Evolutionary conservation across 2,113 vertebrate genomes (phyloP).

Genomic region (Bubalus kerabau): DNA sequence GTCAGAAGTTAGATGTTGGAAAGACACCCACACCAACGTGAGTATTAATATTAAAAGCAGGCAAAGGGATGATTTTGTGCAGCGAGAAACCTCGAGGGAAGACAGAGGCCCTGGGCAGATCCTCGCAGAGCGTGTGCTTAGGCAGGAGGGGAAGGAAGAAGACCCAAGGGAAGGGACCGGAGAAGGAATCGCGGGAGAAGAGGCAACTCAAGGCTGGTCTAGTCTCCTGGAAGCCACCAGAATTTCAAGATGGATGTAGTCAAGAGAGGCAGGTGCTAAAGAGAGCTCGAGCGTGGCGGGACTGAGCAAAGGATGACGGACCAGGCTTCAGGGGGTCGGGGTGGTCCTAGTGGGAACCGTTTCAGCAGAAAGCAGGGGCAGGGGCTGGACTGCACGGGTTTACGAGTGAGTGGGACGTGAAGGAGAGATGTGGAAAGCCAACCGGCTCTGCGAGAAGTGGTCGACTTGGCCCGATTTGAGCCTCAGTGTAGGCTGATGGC

Average conservation of each 20-base stretch:
- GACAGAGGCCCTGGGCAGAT: neutral
- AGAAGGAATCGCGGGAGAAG: neutral
- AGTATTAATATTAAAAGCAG: neutral
- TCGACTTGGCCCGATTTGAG: neutral
- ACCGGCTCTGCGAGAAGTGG: neutral
- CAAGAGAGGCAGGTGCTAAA: neutral
- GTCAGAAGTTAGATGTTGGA: neutral
- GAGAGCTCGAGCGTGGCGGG: neutral
- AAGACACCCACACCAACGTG: neutral
- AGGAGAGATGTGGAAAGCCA: neutral
- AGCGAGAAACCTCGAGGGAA: neutral
- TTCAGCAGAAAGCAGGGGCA: neutral
- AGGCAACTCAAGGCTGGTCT: neutral
- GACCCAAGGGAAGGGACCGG: neutral
- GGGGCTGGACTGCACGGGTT: neutral
- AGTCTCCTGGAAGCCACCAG: neutral
- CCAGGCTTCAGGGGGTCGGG: neutral
- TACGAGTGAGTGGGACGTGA: neutral
- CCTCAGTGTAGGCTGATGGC: neutral
- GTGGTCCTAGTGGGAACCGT: neutral
- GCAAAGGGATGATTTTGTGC: neutral
- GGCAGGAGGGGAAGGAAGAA: neutral
- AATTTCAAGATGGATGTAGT: neutral
- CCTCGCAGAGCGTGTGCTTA: neutral
- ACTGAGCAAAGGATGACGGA: neutral